A percentile compares a stretch with the other conserved stretches of the same genome.
phyloP scores from a whole-genome alignment of 2,888 invertebrate genomes.

The Agrotis puta region DNA sequence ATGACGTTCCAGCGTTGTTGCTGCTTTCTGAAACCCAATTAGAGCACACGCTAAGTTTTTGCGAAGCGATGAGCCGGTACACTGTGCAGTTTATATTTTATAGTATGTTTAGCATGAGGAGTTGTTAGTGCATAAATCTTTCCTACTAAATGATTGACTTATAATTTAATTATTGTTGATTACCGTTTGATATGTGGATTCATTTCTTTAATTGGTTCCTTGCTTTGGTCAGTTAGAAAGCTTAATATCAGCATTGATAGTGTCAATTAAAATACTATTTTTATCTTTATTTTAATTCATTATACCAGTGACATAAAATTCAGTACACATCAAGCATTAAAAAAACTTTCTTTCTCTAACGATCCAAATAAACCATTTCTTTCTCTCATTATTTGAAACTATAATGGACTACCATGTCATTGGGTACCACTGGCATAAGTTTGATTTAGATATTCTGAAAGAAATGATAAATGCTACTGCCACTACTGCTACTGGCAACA shows the following conservation, averaged over 20 bases:
- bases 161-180: slow-evolving; percentile 14
- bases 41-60: slow-evolving; percentile 65
- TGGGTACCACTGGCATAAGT: neutral
- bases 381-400: too few species aligned
- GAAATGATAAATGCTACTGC: too few species aligned
- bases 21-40: slow-evolving; percentile 63
- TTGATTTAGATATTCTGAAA: too few species aligned
- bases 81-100: slow-evolving; percentile 47
- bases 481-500: too few species aligned
- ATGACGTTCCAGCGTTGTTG: slow-evolving; percentile 42
- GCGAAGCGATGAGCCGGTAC: slow-evolving; percentile 58
- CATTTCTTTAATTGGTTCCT: slow-evolving; percentile 22
- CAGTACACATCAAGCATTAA: neutral
- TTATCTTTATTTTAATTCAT: neutral
- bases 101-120: slow-evolving; percentile 42
- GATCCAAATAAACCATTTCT: too few species aligned
- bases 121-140: slow-evolving; percentile 31
- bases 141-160: slow-evolving; percentile 27
- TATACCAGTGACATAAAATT: neutral
- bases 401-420: neutral
- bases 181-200: slow-evolving; percentile 20
- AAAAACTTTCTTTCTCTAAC: neutral
- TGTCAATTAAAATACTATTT: neutral
- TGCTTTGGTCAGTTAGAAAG: slow-evolving; percentile 20
- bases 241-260: neutral